Percentiles rank a stretch among this genome's conserved stretches.
Evolutionary conservation across 2,888 invertebrate species (phyloP).

Genomic region (Hanleya hanleyi): DNA sequence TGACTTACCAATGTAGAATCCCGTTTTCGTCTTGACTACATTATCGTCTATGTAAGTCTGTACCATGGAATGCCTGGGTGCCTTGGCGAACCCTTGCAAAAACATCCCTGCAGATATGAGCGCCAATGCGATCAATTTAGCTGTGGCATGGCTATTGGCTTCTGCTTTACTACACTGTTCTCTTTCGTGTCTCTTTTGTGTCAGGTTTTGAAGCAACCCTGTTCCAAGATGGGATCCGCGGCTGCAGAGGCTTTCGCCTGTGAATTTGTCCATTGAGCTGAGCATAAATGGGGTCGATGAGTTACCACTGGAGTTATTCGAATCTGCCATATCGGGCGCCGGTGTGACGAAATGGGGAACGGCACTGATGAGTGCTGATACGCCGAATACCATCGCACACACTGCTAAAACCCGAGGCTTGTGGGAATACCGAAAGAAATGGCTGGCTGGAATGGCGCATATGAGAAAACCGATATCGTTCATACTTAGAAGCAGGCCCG

Average conservation of each 20-base stretch:
- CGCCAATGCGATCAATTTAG: background rate
- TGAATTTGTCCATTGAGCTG: background rate
- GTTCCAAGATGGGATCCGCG: too few species aligned
- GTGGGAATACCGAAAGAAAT: slow-evolving; percentile 38
- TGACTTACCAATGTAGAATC: background rate
- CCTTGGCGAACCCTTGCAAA: background rate
- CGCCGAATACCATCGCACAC: slow-evolving; percentile 17
- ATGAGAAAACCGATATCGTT: slow-evolving; percentile 63
- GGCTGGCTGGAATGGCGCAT: slow-evolving; percentile 29
- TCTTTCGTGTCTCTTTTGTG: background rate
- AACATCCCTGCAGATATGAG: background rate
- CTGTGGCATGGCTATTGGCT: background rate
- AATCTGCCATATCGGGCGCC: background rate
- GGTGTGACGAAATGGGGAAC: slow-evolving; percentile 34
- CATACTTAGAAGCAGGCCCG: slow-evolving; percentile 59
- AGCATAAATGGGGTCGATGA: background rate
- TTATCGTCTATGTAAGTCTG: slow-evolving; percentile 9
- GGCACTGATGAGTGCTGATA: slow-evolving; percentile 31
- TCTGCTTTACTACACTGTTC: background rate
- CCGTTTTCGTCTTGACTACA: background rate
- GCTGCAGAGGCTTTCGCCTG: background rate
- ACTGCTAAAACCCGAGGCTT: slow-evolving; percentile 34
- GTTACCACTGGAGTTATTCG: background rate
- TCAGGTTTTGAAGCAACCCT: background rate
- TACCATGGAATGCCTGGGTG: background rate